Evolutionary conservation across 2,797 vertebrate genomes (phyloP), one percentile per base, ranked within the genome.

Genomic region (Phataginus tetradactyla): DNA sequence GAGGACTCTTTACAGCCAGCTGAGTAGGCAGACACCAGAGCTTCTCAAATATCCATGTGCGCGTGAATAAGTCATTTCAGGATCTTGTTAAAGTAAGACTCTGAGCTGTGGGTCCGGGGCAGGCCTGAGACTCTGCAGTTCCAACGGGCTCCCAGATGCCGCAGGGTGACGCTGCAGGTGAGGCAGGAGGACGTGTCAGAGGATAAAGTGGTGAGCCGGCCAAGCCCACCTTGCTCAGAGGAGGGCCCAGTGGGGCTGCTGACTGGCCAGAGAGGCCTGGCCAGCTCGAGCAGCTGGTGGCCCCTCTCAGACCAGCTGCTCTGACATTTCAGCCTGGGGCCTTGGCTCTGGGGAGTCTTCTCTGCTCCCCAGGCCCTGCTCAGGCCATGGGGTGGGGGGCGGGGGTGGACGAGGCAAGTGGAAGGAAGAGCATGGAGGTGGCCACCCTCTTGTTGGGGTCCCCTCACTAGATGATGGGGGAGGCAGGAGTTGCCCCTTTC

Each of bases 181-280:
- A n/a, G 53, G 66, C 53, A 0, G 0, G 4, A 32, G 32, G 17
- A 2, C 6, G 21, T 18, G 3, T 23, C 69, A 9, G 1, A 29
- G 59, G 25, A 49, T 1, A 7, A 2, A 14, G 4, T 0, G 49
- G 5, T 0, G 1, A 1, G 13, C 0, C 1, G 5, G 13, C 6
- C 0, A 0, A 11, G 29, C 8, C 57, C 4, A 1, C 14, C 8
- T 2, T 1, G 32, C 45, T 69, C 51, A 27, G n/a, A 1, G 1
- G n/a, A 53, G 7, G 17, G 8, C n/a, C 18, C 5, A 4, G 0
- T 12, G 1, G 29, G 59, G 18, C 53, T 23, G 39, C n/a, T 20
- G 32, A 11, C 49, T 12, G 51, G 4, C 25, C 20, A 14, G 0
- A 3, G 37, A 17, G 15, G 13, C 7, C 49, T 0, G 9, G 57